A percentile compares a stretch with the other conserved stretches of the same genome.
These are phyloP conservation scores for Zaprionus kolodkinae DNA, from an alignment of 1,140 invertebrate species.

Conservation along the genomic window DNA sequence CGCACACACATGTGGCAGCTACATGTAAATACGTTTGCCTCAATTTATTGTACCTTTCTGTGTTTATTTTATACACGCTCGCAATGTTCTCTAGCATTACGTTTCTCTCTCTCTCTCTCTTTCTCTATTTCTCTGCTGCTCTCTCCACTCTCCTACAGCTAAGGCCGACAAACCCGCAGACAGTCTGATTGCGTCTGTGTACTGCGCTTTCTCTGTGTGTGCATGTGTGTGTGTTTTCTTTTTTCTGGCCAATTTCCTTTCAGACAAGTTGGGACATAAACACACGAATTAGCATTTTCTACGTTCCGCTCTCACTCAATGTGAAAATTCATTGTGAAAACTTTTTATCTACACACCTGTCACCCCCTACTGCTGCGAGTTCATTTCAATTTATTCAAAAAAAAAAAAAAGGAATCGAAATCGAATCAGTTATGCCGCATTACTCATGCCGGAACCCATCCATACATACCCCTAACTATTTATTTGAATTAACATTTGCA, in stretches of 20 bases:
- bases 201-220: not conserved
- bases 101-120: not conserved
- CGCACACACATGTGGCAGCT: conserved; percentile 5
- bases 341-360: not conserved
- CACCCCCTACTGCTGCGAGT: not conserved
- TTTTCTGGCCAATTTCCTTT: conserved; percentile 46
- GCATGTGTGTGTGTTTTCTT: not conserved
- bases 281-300: conserved; percentile 36
- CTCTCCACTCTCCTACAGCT: conserved; percentile 28
- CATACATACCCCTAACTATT: conserved; percentile 48
- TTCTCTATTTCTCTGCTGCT: not conserved
- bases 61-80: conserved; percentile 76
- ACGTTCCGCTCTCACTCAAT: conserved; percentile 6
- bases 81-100: conserved; percentile 48
- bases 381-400: conserved; percentile 5
- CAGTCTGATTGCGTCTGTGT: conserved; percentile 20
- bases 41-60: conserved; percentile 75
- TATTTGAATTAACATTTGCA: conserved; percentile 35
- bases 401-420: conserved; percentile 3
- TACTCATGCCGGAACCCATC: conserved; percentile 5
- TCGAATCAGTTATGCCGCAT: conserved; percentile 6
- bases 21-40: conserved; percentile 56
- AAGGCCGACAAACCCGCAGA: conserved; percentile 49
- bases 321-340: conserved; percentile 20
- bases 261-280: conserved; percentile 45